Evolutionary conservation across 2,888 invertebrate genomes (phyloP).

Genomic region (Acleris emargana): DNA sequence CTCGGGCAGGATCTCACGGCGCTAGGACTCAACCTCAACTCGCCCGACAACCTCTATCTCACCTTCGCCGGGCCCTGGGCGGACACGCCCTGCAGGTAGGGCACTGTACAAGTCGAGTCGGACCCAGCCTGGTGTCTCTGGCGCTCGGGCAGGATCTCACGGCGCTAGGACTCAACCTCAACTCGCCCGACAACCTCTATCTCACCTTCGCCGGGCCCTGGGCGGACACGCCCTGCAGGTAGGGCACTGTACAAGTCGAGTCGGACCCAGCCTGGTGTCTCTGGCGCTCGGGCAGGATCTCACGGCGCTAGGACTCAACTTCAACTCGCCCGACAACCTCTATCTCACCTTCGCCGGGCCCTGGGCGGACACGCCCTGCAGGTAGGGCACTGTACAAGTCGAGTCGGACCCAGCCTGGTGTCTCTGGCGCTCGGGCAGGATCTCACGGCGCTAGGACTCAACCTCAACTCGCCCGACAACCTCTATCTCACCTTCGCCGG

Average conservation of each 20-base stretch:
- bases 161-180: slow-evolving; percentile 98
- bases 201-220: slow-evolving; percentile 93
- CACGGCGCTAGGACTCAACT: slow-evolving; percentile 98
- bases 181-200: slow-evolving; percentile 93
- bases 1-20: slow-evolving; percentile 99
- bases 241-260: too few species aligned
- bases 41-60: slow-evolving; percentile 98
- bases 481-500: slow-evolving; percentile 85
- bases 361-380: slow-evolving; percentile 98
- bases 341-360: slow-evolving; percentile 89
- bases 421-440: slow-evolving; percentile 98
- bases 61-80: slow-evolving; percentile 99
- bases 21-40: slow-evolving; percentile 98
- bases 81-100: slow-evolving; percentile 95
- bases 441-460: slow-evolving; percentile 97
- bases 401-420: slow-evolving; percentile 87
- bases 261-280: slow-evolving; percentile 90
- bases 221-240: slow-evolving; percentile 95
- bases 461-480: slow-evolving; percentile 98
- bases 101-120: slow-evolving; percentile 42
- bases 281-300: slow-evolving; percentile 98
- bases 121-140: slow-evolving; percentile 93
- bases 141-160: slow-evolving; percentile 99
- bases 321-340: slow-evolving; percentile 96
- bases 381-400: slow-evolving; percentile 56